phyloP scores from a whole-genome alignment of 2,888 invertebrate species.

The Ennomos quercinarius region DNA sequence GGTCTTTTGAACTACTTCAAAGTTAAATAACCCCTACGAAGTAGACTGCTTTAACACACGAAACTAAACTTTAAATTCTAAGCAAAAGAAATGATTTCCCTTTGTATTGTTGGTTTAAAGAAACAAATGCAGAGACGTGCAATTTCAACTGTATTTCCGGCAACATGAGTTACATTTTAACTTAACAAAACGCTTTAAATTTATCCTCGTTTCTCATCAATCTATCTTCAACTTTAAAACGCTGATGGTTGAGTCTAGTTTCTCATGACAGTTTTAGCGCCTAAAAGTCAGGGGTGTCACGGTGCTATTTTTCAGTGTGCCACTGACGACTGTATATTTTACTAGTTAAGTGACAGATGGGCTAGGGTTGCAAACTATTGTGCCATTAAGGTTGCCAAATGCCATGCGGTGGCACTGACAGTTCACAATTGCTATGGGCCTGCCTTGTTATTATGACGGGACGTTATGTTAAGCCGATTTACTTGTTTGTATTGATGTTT shows the following conservation, averaged over 20 bases:
- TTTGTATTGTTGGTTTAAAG: slow-evolving; percentile 54
- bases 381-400: slow-evolving; percentile 81
- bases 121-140: slow-evolving; percentile 80
- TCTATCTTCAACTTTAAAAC: slow-evolving; percentile 61
- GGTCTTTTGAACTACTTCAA: slow-evolving; percentile 84
- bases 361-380: slow-evolving; percentile 82
- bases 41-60: slow-evolving; percentile 39
- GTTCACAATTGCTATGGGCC: slow-evolving; percentile 70
- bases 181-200: slow-evolving; percentile 84
- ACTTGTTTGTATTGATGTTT: slow-evolving; percentile 35
- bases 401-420: slow-evolving; percentile 71
- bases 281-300: slow-evolving; percentile 67
- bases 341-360: slow-evolving; percentile 84
- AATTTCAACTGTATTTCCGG: slow-evolving; percentile 85
- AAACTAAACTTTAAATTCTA: slow-evolving; percentile 52
- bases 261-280: slow-evolving; percentile 14
- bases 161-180: slow-evolving; percentile 85
- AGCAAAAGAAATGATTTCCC: slow-evolving; percentile 57
- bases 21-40: slow-evolving; percentile 78
- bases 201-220: slow-evolving; percentile 65
- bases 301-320: slow-evolving; percentile 79
- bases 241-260: slow-evolving; percentile 41
- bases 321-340: slow-evolving; percentile 85
- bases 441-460: slow-evolving; percentile 49
- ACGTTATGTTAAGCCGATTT: slow-evolving; percentile 29